Conservation (phyloP, 2,113 vertebrate genomes). For the Macheiramphus alcinus region DNA sequence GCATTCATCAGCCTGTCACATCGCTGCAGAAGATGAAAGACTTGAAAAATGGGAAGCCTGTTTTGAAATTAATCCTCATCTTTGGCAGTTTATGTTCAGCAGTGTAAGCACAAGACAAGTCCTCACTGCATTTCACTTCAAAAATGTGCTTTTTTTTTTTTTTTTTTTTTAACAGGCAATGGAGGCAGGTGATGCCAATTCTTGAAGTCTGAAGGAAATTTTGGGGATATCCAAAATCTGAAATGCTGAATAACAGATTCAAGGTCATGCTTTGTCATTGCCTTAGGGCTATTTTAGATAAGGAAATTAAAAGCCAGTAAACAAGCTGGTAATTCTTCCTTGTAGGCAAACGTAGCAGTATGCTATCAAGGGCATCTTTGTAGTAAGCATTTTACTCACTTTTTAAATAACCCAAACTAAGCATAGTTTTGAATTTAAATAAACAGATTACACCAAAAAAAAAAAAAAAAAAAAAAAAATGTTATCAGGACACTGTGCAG, state of each 20-base stretch:
- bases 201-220: neutral
- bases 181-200: neutral
- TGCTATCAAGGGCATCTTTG: neutral
- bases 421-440: neutral
- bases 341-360: neutral
- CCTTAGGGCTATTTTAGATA: neutral
- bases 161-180: too few species aligned
- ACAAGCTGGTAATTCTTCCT: neutral
- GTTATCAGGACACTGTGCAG: neutral
- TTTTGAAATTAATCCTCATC: neutral
- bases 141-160: too few species aligned
- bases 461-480: too few species aligned
- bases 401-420: neutral
- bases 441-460: neutral
- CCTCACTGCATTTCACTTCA: neutral
- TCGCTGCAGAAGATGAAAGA: accelerated
- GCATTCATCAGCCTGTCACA: neutral
- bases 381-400: neutral
- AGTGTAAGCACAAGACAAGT: neutral
- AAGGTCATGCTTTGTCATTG: neutral
- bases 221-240: neutral
- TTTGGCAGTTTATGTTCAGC: neutral
- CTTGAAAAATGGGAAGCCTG: neutral
- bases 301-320: neutral
- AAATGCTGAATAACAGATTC: neutral